These are phyloP conservation scores for Drymonia ruficornis DNA, from an alignment of 2,888 invertebrate genomes.

Conservation along the genomic window DNA sequence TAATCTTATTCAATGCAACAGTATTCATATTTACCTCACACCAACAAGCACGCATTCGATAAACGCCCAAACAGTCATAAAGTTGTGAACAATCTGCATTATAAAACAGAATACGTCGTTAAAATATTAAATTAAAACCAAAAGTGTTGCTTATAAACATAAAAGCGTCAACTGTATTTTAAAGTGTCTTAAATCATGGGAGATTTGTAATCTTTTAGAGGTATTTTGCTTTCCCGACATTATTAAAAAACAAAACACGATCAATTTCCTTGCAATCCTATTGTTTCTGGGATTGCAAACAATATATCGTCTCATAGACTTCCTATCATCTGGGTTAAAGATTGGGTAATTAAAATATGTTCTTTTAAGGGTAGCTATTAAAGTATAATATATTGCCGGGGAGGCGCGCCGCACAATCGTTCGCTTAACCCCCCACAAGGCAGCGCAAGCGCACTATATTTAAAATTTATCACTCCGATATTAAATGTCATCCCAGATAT, in stretches of 20 bases:
- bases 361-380: slow-evolving; percentile 77
- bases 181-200: neutral
- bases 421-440: slow-evolving; percentile 72
- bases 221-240: neutral
- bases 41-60: slow-evolving; percentile 33
- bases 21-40: slow-evolving; percentile 14
- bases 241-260: neutral
- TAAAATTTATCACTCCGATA: slow-evolving; percentile 67
- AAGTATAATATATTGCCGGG: slow-evolving; percentile 63
- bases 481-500: slow-evolving; percentile 72
- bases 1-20: slow-evolving; percentile 53
- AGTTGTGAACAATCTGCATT: slow-evolving; percentile 39
- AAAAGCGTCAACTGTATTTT: slow-evolving; percentile 3
- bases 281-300: slow-evolving; percentile 12
- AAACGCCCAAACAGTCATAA: slow-evolving; percentile 38
- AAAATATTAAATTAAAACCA: slow-evolving; percentile 9
- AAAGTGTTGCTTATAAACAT: slow-evolving; percentile 5
- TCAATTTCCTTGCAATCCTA: neutral
- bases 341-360: slow-evolving; percentile 74
- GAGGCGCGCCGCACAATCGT: slow-evolving; percentile 47
- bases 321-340: slow-evolving; percentile 65
- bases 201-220: neutral
- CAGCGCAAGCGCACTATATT: slow-evolving; percentile 48
- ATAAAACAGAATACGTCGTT: slow-evolving; percentile 24
- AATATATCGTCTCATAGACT: slow-evolving; percentile 50